Conservation (phyloP, 2,113 vertebrate genomes). For the Anthoscopus minutus region DNA sequence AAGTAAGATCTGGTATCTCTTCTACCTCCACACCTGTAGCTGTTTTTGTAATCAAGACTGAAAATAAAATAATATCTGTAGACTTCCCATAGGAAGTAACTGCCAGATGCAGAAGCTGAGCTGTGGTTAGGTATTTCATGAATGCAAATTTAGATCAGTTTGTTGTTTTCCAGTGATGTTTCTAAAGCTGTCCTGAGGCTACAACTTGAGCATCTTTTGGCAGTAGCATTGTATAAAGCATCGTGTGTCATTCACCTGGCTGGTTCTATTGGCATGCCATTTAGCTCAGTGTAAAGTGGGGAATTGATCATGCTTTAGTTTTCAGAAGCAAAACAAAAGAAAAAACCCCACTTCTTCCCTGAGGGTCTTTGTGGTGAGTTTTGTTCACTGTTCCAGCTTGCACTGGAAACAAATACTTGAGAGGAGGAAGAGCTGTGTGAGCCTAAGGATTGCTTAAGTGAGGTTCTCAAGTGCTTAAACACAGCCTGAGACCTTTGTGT, state of each 20-base stretch:
- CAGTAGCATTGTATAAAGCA: neutral
- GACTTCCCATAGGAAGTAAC: neutral
- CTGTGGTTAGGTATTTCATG: neutral
- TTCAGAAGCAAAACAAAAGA: neutral
- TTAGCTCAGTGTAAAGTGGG: neutral
- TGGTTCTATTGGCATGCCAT: neutral
- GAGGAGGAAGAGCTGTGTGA: neutral
- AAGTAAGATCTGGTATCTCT: neutral
- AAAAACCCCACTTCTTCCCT: fast-evolving
- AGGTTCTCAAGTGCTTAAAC: neutral
- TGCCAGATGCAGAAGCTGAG: neutral
- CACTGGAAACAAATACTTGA: neutral
- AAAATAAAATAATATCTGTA: neutral
- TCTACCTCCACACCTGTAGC: neutral
- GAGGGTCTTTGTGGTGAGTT: neutral
- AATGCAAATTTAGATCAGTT: neutral
- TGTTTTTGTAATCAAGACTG: neutral
- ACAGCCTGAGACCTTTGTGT: neutral
- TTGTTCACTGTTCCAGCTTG: neutral
- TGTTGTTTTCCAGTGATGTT: neutral
- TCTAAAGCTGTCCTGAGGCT: neutral
- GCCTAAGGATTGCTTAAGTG: neutral
- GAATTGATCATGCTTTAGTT: neutral
- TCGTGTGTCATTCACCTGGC: neutral
- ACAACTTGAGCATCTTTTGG: neutral